Evolutionary conservation across 2,797 vertebrate genomes (phyloP).

Genomic region (Crocidura indochinensis): DNA sequence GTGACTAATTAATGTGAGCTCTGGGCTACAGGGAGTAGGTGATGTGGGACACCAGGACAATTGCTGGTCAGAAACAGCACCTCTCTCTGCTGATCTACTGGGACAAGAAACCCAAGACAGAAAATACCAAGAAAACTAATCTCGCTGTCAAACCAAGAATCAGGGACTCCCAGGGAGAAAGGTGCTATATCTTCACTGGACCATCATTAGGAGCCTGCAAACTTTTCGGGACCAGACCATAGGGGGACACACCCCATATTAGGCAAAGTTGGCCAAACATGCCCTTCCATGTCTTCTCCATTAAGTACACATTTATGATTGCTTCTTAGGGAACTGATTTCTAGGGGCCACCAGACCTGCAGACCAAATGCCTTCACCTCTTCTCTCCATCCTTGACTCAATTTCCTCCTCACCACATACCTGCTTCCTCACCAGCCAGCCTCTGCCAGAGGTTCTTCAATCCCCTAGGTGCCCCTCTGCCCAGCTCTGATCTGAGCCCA

Average conservation of each 20-base stretch:
- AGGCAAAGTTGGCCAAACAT: not conserved
- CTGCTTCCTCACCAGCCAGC: not conserved
- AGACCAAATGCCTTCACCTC: too few relatives aligned
- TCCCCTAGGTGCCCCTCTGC: not conserved
- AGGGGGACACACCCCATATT: not conserved
- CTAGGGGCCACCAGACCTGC: slow-evolving; percentile 25
- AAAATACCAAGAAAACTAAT: not conserved
- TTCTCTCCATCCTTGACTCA: not conserved
- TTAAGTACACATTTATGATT: slow-evolving; percentile 38
- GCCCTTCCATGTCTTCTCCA: slow-evolving; percentile 42
- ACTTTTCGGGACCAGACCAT: not conserved
- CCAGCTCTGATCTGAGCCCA: not conserved
- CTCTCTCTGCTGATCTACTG: not conserved
- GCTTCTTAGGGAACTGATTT: slow-evolving; percentile 55
- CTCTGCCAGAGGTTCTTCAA: not conserved
- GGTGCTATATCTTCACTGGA: not conserved
- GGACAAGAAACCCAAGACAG: too few relatives aligned
- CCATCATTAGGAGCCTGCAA: not conserved
- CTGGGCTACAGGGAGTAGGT: not conserved
- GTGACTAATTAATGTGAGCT: not conserved
- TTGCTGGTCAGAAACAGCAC: not conserved
- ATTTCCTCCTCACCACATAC: not conserved
- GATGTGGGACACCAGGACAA: not conserved
- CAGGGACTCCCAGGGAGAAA: not conserved
- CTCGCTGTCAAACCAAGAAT: not conserved